These are phyloP conservation scores for Zoroaster sp. DNA, from an alignment of 53 echinoderm and acorn worm genomes.

Conservation along the genomic window DNA sequence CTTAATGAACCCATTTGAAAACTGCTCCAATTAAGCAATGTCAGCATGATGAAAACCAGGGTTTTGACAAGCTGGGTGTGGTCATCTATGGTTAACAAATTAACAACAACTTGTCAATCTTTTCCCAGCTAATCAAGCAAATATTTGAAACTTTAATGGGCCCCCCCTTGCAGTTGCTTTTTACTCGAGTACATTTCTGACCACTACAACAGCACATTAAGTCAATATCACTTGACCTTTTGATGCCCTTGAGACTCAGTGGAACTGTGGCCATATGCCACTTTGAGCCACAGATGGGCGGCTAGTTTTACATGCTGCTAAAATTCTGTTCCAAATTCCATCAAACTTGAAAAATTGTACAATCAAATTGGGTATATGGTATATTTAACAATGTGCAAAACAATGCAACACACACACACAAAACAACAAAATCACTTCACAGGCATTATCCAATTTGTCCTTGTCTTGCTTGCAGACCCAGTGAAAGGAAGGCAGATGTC, in stretches of 20 bases:
- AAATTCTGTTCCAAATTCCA: background rate
- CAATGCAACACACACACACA: background rate
- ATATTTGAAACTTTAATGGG: background rate
- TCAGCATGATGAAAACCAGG: background rate
- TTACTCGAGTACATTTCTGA: background rate
- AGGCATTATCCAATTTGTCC: background rate
- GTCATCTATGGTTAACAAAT: background rate
- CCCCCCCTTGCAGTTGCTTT: background rate
- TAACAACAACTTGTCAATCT: background rate
- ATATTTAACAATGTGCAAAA: background rate
- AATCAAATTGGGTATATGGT: too few species aligned
- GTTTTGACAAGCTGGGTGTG: background rate
- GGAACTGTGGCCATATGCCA: background rate
- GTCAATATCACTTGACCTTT: background rate
- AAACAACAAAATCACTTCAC: background rate
- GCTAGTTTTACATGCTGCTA: background rate
- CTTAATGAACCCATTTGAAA: background rate
- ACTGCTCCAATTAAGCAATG: background rate
- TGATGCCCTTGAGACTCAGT: background rate
- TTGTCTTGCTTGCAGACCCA: too few species aligned
- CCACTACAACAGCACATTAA: background rate
- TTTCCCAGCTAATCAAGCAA: background rate
- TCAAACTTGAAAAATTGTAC: background rate
- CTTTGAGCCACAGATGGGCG: background rate
- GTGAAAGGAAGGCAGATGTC: background rate